Evolutionary conservation across 2,888 invertebrate genomes (phyloP).

Genomic region (Tridacna crocea): DNA sequence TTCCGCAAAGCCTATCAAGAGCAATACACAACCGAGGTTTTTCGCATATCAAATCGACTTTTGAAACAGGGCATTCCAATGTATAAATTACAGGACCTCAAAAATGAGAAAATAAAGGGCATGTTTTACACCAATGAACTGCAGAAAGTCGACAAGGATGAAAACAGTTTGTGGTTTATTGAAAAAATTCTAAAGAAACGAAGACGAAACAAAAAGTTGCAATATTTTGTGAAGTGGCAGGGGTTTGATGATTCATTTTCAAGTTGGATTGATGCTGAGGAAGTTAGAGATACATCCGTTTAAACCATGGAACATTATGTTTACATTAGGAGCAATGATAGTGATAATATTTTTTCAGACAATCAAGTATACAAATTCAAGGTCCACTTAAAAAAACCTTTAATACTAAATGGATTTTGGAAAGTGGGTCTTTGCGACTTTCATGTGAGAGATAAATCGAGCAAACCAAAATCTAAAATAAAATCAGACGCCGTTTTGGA

Average conservation of each 20-base stretch:
- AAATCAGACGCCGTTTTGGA: conserved; percentile 22
- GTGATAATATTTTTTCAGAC: conserved; percentile 13
- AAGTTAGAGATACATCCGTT: conserved; percentile 13
- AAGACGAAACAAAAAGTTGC: too few relatives aligned
- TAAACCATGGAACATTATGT: conserved; percentile 33
- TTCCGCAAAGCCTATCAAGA: conserved; percentile 56
- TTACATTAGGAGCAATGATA: conserved; percentile 27
- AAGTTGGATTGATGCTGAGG: conserved; percentile 35
- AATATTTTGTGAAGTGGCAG: too few relatives aligned
- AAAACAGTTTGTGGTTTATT: conserved; percentile 39
- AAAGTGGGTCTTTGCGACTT: conserved; percentile 48
- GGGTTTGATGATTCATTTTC: conserved; percentile 37
- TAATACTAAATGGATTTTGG: conserved; percentile 29
- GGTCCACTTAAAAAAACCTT: conserved; percentile 34
- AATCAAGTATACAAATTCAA: conserved; percentile 37
- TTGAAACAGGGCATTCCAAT: conserved; percentile 43
- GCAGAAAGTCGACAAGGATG: conserved; percentile 53
- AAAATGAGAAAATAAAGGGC: conserved; percentile 25
- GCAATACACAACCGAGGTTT: conserved; percentile 53
- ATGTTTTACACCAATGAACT: conserved; percentile 42
- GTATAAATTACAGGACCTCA: conserved; percentile 32
- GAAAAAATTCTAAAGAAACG: conserved; percentile 33
- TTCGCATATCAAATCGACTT: conserved; percentile 28
- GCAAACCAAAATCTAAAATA: background rate
- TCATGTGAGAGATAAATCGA: conserved; percentile 26